Percentiles rank a stretch among this genome's conserved stretches.
phyloP scores from a whole-genome alignment of 2,797 vertebrate genomes.

The Karalla daura region DNA sequence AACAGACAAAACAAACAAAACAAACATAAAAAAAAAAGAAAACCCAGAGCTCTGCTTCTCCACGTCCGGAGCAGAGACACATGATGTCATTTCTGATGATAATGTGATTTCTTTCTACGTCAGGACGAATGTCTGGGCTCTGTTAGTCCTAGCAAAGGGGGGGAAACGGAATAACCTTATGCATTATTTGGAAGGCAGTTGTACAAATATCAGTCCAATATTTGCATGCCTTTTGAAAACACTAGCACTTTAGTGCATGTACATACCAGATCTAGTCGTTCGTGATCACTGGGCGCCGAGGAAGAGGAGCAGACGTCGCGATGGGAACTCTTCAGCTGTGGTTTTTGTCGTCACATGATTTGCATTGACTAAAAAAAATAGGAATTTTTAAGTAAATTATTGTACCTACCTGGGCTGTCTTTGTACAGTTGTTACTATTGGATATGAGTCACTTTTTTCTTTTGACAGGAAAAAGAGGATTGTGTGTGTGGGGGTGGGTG shows the following conservation, averaged over 20 bases:
- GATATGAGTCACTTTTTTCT: slow-evolving; percentile 77
- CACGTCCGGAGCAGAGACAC: slow-evolving; percentile 68
- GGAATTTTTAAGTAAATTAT: slow-evolving; percentile 89
- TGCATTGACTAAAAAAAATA: slow-evolving; percentile 82
- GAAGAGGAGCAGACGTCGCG: slow-evolving; percentile 57
- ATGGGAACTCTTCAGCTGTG: slow-evolving; percentile 82
- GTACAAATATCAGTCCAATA: slow-evolving; percentile 84
- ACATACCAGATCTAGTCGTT: slow-evolving; percentile 86
- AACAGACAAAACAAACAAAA: slow-evolving; percentile 38
- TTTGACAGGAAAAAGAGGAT: slow-evolving; percentile 84
- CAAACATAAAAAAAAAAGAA: slow-evolving; percentile 33
- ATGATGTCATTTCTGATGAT: slow-evolving; percentile 83
- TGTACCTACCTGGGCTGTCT: slow-evolving; percentile 87
- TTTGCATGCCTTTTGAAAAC: slow-evolving; percentile 90
- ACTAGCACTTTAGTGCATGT: slow-evolving; percentile 96
- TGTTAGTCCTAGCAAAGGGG: slow-evolving; percentile 52
- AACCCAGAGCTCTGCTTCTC: slow-evolving; percentile 56
- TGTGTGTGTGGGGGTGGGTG: too few relatives aligned
- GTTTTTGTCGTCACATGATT: slow-evolving; percentile 87
- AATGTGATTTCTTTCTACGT: slow-evolving; percentile 66
- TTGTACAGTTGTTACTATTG: slow-evolving; percentile 87
- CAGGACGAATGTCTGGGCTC: slow-evolving; percentile 71
- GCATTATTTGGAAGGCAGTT: slow-evolving; percentile 83
- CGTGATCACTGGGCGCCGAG: slow-evolving; percentile 78
- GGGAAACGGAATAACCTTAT: slow-evolving; percentile 74